These are phyloP conservation scores for Formica exsecta DNA, from an alignment of 1,140 invertebrate species.

Conservation along the genomic window DNA sequence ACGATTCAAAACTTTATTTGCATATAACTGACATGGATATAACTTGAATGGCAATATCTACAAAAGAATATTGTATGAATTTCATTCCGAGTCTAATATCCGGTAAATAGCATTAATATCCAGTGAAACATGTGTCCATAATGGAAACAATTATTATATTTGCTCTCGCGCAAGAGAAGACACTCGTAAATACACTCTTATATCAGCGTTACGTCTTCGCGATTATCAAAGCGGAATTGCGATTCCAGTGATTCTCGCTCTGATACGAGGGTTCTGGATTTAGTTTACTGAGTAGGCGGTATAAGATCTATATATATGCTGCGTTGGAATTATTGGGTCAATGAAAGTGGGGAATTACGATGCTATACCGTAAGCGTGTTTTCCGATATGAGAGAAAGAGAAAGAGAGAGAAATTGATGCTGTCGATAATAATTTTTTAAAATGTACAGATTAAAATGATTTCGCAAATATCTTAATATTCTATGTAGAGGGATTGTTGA, in stretches of 20 bases:
- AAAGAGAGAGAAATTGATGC: background rate
- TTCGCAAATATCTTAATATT: background rate
- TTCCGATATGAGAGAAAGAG: background rate
- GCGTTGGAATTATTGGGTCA: background rate
- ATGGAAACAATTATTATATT: constrained; percentile 21
- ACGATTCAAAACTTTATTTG: too few species aligned
- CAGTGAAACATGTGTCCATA: background rate
- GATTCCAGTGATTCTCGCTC: constrained; percentile 3
- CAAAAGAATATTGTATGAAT: background rate
- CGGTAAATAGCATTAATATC: constrained; percentile 9
- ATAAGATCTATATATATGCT: background rate
- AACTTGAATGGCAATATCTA: background rate
- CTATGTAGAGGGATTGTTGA: too few species aligned
- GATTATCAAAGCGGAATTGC: constrained; percentile 14
- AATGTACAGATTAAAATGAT: background rate
- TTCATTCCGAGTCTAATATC: background rate
- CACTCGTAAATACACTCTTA: background rate
- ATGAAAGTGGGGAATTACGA: background rate
- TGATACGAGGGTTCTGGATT: background rate
- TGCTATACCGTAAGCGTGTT: background rate
- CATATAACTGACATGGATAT: too few species aligned
- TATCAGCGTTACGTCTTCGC: constrained; percentile 10
- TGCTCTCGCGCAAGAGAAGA: background rate
- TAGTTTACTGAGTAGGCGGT: background rate
- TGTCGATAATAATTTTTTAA: background rate